Evolutionary conservation across 2,888 invertebrate genomes (phyloP).

Genomic region (Drosophila recens): DNA sequence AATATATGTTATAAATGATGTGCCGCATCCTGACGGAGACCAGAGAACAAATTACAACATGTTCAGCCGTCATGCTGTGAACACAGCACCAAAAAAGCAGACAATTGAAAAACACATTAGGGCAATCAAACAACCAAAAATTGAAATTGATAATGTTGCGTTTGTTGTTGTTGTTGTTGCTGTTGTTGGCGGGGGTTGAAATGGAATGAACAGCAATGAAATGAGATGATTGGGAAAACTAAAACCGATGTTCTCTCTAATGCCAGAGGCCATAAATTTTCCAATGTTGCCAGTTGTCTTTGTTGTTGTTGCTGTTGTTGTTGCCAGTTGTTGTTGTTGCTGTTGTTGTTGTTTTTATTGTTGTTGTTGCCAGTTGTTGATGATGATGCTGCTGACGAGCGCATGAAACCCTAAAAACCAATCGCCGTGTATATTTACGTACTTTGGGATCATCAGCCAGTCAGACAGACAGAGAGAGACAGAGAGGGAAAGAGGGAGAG

Average conservation of each 20-base stretch:
- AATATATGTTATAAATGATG: conserved; percentile 72
- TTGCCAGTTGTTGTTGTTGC: conserved; percentile 41
- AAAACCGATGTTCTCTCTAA: conserved; percentile 76
- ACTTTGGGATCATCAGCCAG: conserved; percentile 64
- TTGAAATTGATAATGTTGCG: conserved; percentile 79
- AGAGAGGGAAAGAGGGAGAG: neutral
- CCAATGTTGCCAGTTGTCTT: conserved; percentile 50
- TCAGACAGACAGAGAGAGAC: conserved; percentile 24
- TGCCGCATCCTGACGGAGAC: conserved; percentile 59
- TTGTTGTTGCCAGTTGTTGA: conserved; percentile 13
- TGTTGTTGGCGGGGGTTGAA: conserved; percentile 6
- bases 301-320: neutral
- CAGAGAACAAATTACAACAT: conserved; percentile 74
- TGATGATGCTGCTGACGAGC: conserved; percentile 29
- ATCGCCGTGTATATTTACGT: conserved; percentile 51
- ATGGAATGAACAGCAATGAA: neutral
- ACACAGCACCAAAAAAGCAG: conserved; percentile 32
- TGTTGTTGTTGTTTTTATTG: conserved; percentile 34
- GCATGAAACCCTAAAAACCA: conserved; percentile 72
- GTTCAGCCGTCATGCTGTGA: conserved; percentile 59
- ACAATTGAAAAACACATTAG: conserved; percentile 79
- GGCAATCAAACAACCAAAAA: conserved; percentile 77
- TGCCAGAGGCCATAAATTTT: conserved; percentile 75
- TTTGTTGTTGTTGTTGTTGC: neutral
- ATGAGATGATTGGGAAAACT: conserved; percentile 41